phyloP scores from a whole-genome alignment of 2,888 invertebrate genomes.

The Monopis laevigella region DNA sequence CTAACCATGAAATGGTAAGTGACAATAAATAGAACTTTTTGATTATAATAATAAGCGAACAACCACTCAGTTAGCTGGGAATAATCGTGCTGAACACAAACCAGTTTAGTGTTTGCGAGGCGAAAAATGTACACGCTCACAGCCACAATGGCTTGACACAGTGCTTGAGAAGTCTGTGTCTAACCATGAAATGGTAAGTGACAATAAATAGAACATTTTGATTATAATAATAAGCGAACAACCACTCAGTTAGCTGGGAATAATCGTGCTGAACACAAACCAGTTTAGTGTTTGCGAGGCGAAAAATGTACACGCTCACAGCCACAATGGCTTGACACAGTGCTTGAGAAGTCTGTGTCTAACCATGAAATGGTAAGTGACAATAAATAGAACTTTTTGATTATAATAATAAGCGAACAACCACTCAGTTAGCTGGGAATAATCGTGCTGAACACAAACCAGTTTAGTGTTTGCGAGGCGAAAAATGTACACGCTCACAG shows the following conservation, averaged over 20 bases:
- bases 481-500: constrained; percentile 63
- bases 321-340: constrained; percentile 85
- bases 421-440: constrained; percentile 84
- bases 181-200: constrained; percentile 84
- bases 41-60: too few species aligned
- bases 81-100: constrained; percentile 91
- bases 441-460: constrained; percentile 88
- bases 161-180: constrained; percentile 77
- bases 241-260: constrained; percentile 81
- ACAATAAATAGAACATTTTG: too few species aligned
- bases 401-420: too few species aligned
- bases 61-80: constrained; percentile 81
- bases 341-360: constrained; percentile 75
- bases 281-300: constrained; percentile 70
- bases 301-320: constrained; percentile 62
- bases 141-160: constrained; percentile 86
- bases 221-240: too few species aligned
- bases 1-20: constrained; percentile 83
- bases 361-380: constrained; percentile 86
- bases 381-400: too few species aligned
- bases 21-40: too few species aligned
- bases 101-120: constrained; percentile 70
- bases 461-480: constrained; percentile 69
- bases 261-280: constrained; percentile 90
- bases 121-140: constrained; percentile 53